A percentile compares a stretch with the other conserved stretches of the same genome.
Evolutionary conservation across 64 coral and sea anemone genomes (phyloP).

Genomic region (Stylophora pistillata): DNA sequence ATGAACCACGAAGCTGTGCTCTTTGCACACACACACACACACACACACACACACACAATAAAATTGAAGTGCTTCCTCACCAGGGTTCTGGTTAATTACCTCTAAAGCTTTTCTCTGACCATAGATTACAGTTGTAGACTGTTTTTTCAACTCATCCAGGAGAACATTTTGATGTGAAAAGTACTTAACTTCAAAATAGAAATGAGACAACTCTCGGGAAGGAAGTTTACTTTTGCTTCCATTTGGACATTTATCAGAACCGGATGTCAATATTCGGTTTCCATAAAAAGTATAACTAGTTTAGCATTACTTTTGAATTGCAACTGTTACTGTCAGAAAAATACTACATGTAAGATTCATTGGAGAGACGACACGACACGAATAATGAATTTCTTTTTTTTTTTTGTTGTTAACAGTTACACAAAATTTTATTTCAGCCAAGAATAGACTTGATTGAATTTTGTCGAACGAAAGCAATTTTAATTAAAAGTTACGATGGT

Average conservation of each 20-base stretch:
- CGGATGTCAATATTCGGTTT: neutral
- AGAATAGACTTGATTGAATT: too few species aligned
- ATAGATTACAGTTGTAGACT: neutral
- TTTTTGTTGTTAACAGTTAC: too few species aligned
- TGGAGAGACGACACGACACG: too few species aligned
- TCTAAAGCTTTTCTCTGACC: neutral
- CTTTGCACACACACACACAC: too few species aligned
- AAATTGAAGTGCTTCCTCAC: neutral
- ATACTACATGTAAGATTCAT: too few species aligned
- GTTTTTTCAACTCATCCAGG: neutral
- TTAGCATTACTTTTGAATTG: too few species aligned
- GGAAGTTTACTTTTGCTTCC: neutral
- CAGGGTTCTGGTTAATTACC: neutral
- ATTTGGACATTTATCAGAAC: neutral
- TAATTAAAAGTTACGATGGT: too few species aligned
- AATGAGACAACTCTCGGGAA: neutral
- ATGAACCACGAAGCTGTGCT: neutral
- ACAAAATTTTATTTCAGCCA: too few species aligned
- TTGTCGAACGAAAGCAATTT: too few species aligned
- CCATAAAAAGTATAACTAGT: neutral
- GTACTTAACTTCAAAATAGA: neutral
- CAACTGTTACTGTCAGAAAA: too few species aligned
- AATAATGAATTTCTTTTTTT: too few species aligned
- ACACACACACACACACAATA: too few species aligned
- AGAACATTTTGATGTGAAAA: neutral